phyloP scores from a whole-genome alignment of 2,797 vertebrate species.

The Astyanax mexicanus region DNA sequence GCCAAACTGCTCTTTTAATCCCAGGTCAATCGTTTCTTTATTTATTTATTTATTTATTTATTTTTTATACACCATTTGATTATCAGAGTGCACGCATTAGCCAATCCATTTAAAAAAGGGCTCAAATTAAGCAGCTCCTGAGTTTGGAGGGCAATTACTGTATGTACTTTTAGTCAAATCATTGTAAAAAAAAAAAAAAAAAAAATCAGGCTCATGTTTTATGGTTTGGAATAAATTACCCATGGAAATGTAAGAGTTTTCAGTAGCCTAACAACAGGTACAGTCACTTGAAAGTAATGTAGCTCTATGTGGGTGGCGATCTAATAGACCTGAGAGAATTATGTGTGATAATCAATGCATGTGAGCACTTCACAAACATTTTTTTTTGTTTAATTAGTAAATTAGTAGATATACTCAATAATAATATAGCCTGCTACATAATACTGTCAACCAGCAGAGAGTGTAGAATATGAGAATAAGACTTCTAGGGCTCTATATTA shows the following conservation, averaged over 20 bases:
- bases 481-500: too few relatives aligned
- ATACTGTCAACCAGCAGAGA: too few relatives aligned
- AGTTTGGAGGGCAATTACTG: not conserved
- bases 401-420: too few relatives aligned
- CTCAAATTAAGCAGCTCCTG: not conserved
- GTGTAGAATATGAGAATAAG: too few relatives aligned
- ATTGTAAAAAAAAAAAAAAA: too few relatives aligned
- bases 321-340: not conserved
- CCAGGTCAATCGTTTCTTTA: not conserved
- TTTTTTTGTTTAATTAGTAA: not conserved
- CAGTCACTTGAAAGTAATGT: not conserved
- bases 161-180: not conserved
- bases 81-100: not conserved
- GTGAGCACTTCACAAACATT: not conserved
- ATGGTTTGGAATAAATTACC: not conserved
- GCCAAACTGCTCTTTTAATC: not conserved
- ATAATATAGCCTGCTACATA: not conserved
- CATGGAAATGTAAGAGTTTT: not conserved
- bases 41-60: too few relatives aligned
- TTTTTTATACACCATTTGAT: not conserved
- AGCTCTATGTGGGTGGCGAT: not conserved
- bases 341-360: not conserved
- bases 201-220: not conserved
- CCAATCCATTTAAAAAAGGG: not conserved
- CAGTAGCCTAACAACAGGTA: not conserved